Evolutionary conservation across 2,888 invertebrate species (phyloP).

Genomic region (Orchestes rusci): DNA sequence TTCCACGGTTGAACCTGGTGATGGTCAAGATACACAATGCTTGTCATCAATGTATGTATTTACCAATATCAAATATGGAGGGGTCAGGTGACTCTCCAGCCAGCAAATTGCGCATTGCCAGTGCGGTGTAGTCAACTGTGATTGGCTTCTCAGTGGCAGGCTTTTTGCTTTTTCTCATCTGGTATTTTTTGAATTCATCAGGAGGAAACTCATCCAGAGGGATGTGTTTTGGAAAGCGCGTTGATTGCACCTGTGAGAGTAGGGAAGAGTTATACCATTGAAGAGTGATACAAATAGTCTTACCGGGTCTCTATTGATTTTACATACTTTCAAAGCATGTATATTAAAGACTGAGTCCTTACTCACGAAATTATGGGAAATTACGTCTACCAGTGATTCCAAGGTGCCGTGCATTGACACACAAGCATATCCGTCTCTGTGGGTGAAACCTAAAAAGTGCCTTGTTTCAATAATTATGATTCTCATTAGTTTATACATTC

Average conservation of each 20-base stretch:
- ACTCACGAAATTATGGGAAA: constrained; percentile 49
- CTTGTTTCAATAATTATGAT: background rate
- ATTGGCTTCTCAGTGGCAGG: constrained; percentile 37
- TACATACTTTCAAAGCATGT: constrained; percentile 55
- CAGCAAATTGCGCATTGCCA: constrained; percentile 34
- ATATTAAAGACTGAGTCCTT: constrained; percentile 48
- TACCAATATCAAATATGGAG: constrained; percentile 36
- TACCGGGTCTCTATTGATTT: constrained; percentile 44
- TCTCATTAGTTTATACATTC: constrained; percentile 28
- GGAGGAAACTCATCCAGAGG: constrained; percentile 36
- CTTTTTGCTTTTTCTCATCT: constrained; percentile 36
- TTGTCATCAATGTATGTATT: no score
- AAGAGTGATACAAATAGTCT: no score
- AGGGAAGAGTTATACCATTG: background rate
- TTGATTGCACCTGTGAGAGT: constrained; percentile 25
- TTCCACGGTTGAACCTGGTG: constrained; percentile 33
- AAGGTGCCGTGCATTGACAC: constrained; percentile 56
- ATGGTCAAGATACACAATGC: no score
- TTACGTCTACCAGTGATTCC: constrained; percentile 49
- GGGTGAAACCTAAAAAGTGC: constrained; percentile 34
- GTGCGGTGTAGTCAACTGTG: constrained; percentile 32
- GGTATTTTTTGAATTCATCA: constrained; percentile 36
- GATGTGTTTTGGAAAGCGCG: constrained; percentile 35
- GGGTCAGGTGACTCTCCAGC: constrained; percentile 34
- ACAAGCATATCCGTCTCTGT: constrained; percentile 51